phyloP scores from a whole-genome alignment of 2,888 invertebrate species.

The Neoascia interrupta region DNA sequence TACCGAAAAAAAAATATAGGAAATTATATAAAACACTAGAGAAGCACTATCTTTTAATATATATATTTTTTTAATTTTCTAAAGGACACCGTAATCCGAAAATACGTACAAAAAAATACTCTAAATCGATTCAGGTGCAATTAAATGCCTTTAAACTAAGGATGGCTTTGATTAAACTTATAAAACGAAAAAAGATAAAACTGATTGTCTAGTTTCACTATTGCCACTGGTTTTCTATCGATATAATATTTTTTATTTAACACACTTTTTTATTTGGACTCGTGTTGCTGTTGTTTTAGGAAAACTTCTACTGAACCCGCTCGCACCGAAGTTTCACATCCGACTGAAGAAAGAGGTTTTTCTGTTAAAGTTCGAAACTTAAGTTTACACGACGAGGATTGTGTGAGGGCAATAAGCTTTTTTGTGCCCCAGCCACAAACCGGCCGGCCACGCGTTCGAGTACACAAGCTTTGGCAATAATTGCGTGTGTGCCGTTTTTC shows the following conservation, averaged over 20 bases:
- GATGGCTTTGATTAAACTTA: not conserved
- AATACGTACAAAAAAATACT: constrained; percentile 7
- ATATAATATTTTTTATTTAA: no score
- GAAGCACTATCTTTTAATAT: not conserved
- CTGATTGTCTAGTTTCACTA: constrained; percentile 17
- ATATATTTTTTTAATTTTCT: no score
- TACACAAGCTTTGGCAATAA: not conserved
- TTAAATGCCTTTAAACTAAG: constrained; percentile 29
- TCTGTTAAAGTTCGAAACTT: constrained; percentile 35
- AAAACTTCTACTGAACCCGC: constrained; percentile 67
- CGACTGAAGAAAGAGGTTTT: constrained; percentile 74
- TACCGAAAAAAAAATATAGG: constrained; percentile 12
- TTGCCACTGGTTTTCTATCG: constrained; percentile 21
- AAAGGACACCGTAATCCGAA: constrained; percentile 15
- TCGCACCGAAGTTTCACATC: constrained; percentile 76
- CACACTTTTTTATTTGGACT: constrained; percentile 17
- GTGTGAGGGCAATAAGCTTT: constrained; percentile 43
- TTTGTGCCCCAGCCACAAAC: constrained; percentile 6
- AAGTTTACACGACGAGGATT: not conserved
- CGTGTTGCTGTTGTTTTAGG: not conserved
- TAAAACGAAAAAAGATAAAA: constrained; percentile 10
- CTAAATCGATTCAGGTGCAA: constrained; percentile 22
- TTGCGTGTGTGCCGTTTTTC: not conserved
- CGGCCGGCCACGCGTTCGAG: not conserved
- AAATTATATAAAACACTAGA: constrained; percentile 49